Conservation (phyloP, 2,888 invertebrate species). For the Caenorhabditis zanzibari region DNA sequence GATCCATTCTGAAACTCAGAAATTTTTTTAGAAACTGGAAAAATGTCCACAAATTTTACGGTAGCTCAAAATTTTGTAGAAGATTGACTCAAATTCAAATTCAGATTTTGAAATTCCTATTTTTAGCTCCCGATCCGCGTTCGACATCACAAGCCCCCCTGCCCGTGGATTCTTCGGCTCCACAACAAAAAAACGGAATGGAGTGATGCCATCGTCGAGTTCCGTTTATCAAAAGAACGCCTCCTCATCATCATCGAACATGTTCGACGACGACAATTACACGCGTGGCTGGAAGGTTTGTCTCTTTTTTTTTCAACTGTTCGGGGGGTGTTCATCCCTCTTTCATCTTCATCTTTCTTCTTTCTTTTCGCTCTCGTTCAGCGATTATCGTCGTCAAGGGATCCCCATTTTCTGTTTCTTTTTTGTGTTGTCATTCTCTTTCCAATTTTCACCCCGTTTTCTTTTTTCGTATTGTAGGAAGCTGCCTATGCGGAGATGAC, state of each 20-base stretch:
- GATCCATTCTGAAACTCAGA: no score
- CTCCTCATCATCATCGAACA: conserved; percentile 47
- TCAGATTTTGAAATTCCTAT: background rate
- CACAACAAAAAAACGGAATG: conserved; percentile 50
- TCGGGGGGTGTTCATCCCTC: conserved; percentile 14
- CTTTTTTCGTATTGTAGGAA: conserved; percentile 55
- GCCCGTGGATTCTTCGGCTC: conserved; percentile 56
- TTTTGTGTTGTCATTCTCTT: conserved; percentile 23
- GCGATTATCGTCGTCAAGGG: conserved; percentile 47
- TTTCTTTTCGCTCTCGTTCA: conserved; percentile 49
- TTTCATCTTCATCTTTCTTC: conserved; percentile 21
- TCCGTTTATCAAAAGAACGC: conserved; percentile 31
- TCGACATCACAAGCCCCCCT: conserved; percentile 64
- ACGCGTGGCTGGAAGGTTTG: conserved; percentile 68
- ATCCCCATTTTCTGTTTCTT: conserved; percentile 26
- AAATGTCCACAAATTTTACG: no score
- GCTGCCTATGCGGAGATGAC: conserved; percentile 49
- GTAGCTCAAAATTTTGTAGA: no score
- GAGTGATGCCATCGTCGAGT: conserved; percentile 17
- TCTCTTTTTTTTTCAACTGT: conserved; percentile 14
- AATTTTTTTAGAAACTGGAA: no score
- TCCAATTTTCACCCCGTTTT: conserved; percentile 13
- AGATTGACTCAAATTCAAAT: no score
- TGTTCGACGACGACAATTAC: conserved; percentile 69
- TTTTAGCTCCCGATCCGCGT: conserved; percentile 71